These are phyloP conservation scores for Lutjanus campechanus DNA, from an alignment of 2,797 vertebrate genomes.

Conservation along the genomic window DNA sequence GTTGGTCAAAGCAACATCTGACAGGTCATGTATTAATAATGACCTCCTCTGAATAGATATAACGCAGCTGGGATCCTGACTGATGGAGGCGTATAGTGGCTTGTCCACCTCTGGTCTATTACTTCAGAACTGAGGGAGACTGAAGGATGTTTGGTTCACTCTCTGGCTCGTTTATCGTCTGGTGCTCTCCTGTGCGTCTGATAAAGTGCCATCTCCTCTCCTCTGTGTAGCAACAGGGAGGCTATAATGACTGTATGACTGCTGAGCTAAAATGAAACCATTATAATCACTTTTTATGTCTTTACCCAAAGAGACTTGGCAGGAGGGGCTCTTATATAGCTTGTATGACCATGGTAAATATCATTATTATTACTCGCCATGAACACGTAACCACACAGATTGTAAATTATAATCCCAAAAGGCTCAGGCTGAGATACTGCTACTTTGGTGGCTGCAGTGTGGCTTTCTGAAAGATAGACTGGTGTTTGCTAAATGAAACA, in stretches of 20 bases:
- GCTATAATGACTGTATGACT: slow-evolving; percentile 32
- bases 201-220: slow-evolving; percentile 21
- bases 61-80: slow-evolving; percentile 17
- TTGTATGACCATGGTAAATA: neutral
- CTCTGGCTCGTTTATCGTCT: slow-evolving; percentile 10
- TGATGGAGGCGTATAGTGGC: neutral
- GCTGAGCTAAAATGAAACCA: slow-evolving; percentile 41
- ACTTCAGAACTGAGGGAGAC: slow-evolving; percentile 16
- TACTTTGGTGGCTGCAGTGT: neutral
- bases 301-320: slow-evolving; percentile 3
- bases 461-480: neutral
- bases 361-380: neutral
- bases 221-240: slow-evolving; percentile 21
- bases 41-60: slow-evolving; percentile 13
- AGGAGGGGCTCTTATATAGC: neutral
- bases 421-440: neutral
- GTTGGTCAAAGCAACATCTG: slow-evolving; percentile 35
- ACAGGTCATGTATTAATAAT: slow-evolving; percentile 50
- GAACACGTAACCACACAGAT: neutral
- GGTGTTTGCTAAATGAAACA: neutral
- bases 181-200: slow-evolving; percentile 5
- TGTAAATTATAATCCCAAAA: neutral
- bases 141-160: slow-evolving; percentile 32
- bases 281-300: slow-evolving; percentile 26
- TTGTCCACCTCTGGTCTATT: slow-evolving; percentile 14